Evolutionary conservation across 2,113 vertebrate species (phyloP).

Genomic region (Pavo muticus): DNA sequence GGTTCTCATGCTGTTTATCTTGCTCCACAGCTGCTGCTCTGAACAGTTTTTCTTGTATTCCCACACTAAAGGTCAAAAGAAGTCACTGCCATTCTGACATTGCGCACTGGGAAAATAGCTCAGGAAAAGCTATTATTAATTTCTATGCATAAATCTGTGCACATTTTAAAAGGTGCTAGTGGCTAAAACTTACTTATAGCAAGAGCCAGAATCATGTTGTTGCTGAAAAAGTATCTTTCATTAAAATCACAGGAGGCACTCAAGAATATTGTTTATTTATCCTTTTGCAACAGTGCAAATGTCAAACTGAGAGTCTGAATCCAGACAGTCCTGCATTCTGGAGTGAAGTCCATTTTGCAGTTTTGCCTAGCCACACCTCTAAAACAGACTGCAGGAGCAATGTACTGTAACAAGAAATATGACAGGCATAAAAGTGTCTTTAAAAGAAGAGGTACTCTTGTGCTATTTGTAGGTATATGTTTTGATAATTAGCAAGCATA

Average conservation of each 20-base stretch:
- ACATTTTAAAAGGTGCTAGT: constrained; percentile 31
- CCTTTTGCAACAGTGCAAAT: neutral
- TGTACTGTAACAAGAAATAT: neutral
- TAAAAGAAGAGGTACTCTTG: neutral
- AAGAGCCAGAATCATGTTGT: neutral
- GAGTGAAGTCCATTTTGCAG: neutral
- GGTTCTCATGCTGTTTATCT: no score
- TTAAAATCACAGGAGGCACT: constrained; percentile 63
- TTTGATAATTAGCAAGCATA: neutral
- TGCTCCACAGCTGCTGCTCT: no score
- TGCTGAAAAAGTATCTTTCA: constrained; percentile 53
- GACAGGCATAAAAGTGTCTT: neutral
- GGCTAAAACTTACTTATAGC: constrained; percentile 34
- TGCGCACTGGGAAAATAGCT: constrained; percentile 32
- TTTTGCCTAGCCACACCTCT: neutral
- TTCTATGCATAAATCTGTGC: constrained; percentile 17
- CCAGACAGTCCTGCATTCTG: neutral
- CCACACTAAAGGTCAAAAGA: constrained; percentile 39
- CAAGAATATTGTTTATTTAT: constrained; percentile 49
- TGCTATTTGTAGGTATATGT: neutral
- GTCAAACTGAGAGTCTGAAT: neutral
- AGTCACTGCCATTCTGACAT: constrained; percentile 42
- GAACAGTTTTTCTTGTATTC: no score
- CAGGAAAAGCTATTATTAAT: constrained; percentile 59
- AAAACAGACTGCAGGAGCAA: neutral